Conservation (phyloP, 2,113 vertebrate genomes). For the Scophthalmus maximus region DNA sequence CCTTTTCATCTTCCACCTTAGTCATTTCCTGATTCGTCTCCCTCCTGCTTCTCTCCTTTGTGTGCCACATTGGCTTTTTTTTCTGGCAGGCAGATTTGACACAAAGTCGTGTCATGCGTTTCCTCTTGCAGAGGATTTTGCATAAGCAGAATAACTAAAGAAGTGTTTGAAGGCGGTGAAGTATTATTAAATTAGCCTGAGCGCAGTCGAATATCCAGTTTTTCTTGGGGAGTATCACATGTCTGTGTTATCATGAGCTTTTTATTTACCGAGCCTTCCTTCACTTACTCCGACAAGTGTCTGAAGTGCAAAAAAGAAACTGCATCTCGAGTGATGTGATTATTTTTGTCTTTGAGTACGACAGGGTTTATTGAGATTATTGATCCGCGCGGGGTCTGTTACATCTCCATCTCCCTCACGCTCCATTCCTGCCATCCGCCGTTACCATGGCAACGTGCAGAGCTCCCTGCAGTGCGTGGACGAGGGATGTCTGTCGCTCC, state of each 20-base stretch:
- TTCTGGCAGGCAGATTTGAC: conserved; percentile 3
- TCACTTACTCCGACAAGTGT: conserved; percentile 1
- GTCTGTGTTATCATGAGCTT: conserved; percentile 28
- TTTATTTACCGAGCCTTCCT: conserved; percentile 43
- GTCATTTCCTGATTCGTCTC: conserved; percentile 1
- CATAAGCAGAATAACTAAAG: conserved; percentile 8
- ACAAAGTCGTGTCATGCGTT: neutral
- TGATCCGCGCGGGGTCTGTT: neutral
- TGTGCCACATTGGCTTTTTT: neutral
- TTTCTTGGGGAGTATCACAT: conserved; percentile 27
- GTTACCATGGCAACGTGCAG: conserved; percentile 64
- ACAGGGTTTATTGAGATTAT: conserved; percentile 12
- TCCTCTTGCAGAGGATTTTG: conserved; percentile 24
- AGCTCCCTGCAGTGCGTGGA: neutral
- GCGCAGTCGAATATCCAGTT: conserved; percentile 5
- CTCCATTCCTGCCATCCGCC: neutral
- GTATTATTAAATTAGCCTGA: conserved; percentile 40
- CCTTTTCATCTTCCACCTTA: neutral
- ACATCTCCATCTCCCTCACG: neutral
- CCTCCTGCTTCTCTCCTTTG: neutral
- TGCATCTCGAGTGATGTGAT: neutral
- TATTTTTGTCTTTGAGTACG: neutral
- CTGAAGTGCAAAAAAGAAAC: conserved; percentile 8
- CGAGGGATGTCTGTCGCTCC: neutral
- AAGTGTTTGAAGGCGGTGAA: conserved; percentile 80